phyloP scores from a whole-genome alignment of 2,888 invertebrate species.

The Philaethria dido region DNA sequence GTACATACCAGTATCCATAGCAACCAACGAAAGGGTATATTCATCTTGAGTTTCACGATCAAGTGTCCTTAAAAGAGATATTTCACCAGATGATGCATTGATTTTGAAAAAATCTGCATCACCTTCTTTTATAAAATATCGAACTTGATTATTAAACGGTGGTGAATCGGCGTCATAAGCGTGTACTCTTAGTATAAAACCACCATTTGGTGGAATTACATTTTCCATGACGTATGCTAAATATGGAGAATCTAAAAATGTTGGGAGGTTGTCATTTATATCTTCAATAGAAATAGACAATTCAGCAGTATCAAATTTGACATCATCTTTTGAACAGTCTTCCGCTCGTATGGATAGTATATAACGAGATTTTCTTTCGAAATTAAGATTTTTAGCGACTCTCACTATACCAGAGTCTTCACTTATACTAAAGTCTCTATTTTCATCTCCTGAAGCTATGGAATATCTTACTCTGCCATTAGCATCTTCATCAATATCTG shows the following conservation, averaged over 20 bases:
- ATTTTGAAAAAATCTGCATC: slow-evolving; percentile 95
- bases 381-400: slow-evolving; percentile 96
- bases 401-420: slow-evolving; percentile 96
- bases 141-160: slow-evolving; percentile 94
- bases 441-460: slow-evolving; percentile 94
- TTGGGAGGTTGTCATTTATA: slow-evolving; percentile 97
- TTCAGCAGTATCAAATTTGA: slow-evolving; percentile 90
- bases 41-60: slow-evolving; percentile 93
- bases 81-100: slow-evolving; percentile 95
- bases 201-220: slow-evolving; percentile 90
- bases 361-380: slow-evolving; percentile 94
- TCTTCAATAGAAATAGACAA: slow-evolving; percentile 93
- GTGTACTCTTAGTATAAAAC: slow-evolving; percentile 91
- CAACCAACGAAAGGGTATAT: slow-evolving; percentile 93
- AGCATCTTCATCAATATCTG: slow-evolving; percentile 93
- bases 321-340: slow-evolving; percentile 91
- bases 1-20: slow-evolving; percentile 94
- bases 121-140: slow-evolving; percentile 97
- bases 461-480: slow-evolving; percentile 97
- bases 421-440: slow-evolving; percentile 95
- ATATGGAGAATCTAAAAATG: slow-evolving; percentile 97
- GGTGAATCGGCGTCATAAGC: slow-evolving; percentile 96
- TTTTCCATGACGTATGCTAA: slow-evolving; percentile 97
- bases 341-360: slow-evolving; percentile 93
- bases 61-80: slow-evolving; percentile 91